A percentile compares a stretch with the other conserved stretches of the same genome.
Evolutionary conservation across 2,888 invertebrate species (phyloP).

Genomic region (Plagodis dolabraria): DNA sequence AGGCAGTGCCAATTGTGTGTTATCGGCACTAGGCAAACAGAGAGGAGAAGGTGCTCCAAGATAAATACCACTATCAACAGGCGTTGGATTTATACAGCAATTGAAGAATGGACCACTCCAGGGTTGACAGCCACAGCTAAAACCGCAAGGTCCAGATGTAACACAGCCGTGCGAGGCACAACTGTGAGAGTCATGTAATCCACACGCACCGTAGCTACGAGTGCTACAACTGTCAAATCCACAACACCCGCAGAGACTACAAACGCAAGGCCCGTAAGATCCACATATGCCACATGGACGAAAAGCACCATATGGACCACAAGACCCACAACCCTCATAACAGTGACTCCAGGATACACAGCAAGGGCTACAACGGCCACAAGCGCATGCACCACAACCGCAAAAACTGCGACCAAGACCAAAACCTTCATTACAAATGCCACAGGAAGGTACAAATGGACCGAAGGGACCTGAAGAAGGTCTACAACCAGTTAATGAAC

Average conservation of each 20-base stretch:
- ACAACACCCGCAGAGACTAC: too few relatives aligned
- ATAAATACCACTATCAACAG: neutral
- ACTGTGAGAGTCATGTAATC: conserved; percentile 5
- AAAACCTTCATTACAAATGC: conserved; percentile 15
- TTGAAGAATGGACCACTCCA: conserved; percentile 20
- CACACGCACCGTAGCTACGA: neutral
- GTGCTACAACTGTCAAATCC: neutral
- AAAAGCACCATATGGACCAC: conserved; percentile 10
- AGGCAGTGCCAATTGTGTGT: neutral
- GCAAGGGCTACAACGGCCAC: conserved; percentile 8
- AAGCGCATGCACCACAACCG: conserved; percentile 4
- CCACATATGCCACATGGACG: conserved; percentile 3
- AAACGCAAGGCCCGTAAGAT: neutral
- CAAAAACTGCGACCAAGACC: conserved; percentile 28
- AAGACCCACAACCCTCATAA: neutral
- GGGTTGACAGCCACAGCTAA: conserved; percentile 1
- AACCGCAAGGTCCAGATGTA: conserved; percentile 6
- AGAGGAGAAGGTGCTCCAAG: neutral
- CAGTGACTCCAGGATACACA: conserved; percentile 1
- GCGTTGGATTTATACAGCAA: conserved; percentile 14
- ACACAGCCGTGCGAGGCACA: conserved; percentile 7
- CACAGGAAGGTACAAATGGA: conserved; percentile 36
- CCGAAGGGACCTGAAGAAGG: conserved; percentile 36
- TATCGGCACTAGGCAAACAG: neutral
- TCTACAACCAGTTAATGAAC: neutral